phyloP scores from a whole-genome alignment of 2,888 invertebrate species.

The Agrotis segetum region DNA sequence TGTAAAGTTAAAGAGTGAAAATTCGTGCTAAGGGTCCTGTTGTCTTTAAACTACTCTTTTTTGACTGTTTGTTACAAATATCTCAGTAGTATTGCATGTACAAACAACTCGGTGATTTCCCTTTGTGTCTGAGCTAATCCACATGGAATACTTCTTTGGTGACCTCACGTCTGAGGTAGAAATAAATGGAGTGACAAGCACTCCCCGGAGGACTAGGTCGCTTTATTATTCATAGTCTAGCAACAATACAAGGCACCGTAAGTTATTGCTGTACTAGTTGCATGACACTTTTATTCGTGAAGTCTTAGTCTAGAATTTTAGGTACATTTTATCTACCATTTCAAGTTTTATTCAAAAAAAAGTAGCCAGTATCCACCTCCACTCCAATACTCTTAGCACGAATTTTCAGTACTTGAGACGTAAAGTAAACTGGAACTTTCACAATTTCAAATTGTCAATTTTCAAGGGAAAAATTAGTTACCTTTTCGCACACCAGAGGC shows the following conservation, averaged over 20 bases:
- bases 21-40: too few species aligned
- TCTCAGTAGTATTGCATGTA: conserved; percentile 1
- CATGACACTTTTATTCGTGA: conserved; percentile 10
- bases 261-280: background rate
- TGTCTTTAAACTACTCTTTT: background rate
- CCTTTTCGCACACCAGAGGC: too few species aligned
- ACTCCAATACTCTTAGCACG: too few species aligned
- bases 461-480: too few species aligned
- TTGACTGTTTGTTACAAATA: background rate
- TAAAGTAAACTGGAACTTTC: too few species aligned
- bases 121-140: background rate
- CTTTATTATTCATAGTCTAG: conserved; percentile 19
- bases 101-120: background rate
- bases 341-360: too few species aligned
- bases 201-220: conserved; percentile 3
- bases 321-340: background rate
- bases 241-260: background rate
- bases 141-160: background rate
- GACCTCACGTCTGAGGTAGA: background rate
- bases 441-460: too few species aligned
- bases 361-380: too few species aligned
- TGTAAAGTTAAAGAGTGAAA: too few species aligned
- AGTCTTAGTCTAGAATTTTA: background rate
- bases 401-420: too few species aligned
- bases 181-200: conserved; percentile 6